Base-by-base conservation (phyloP, 1,140 invertebrate genomes). In the Pseudomyrmex flavicornis region DNA sequence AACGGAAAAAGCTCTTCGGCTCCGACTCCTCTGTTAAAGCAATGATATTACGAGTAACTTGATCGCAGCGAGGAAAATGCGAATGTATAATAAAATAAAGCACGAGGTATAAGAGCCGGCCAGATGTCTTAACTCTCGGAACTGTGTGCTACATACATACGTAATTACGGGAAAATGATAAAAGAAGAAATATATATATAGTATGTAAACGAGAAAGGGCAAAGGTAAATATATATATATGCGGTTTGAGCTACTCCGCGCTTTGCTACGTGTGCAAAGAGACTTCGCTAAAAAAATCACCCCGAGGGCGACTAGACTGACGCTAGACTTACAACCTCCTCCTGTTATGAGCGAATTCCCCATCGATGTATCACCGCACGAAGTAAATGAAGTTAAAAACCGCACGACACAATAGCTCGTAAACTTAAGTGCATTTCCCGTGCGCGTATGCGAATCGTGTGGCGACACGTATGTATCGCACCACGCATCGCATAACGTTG, bases 251-350 rank as follows among this genome's bases (percentile, higher is more conserved):
- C 44, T 62, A 15, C 4, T 9, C 2, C 9, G 20, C 26, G n/a
- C 26, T 68, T 68, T 22, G n/a, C 1, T 22, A 17, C 26, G 10
- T 77, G 4, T 50, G 54, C 44, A 70, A 26, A 26, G 17, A 26
- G 66, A 61, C 65, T 70, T 79, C 17, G 12, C 50, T 52, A 44
- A 79, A 79, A 79, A 79, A 72, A 80, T 1, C 20, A 70, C 66
- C 35, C 20, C 54, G 44, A 48, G 44, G 44, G 20, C 48, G 7
- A n/a, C n/a, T 50, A 15, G 10, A 79, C 54, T 10, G 10, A 13
- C 13, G 12, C n/a, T n/a, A n/a, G n/a, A n/a, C n/a, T 1, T n/a
- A 72, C 15, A 69, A 63, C 9, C 35, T 35, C 35, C 7, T 35
- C n/a, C 44, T 26, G 20, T 80, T 80, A 61, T 50, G 46, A 61